Evolutionary conservation across 2,888 invertebrate species (phyloP).

Genomic region (Lochmaea crataegi): DNA sequence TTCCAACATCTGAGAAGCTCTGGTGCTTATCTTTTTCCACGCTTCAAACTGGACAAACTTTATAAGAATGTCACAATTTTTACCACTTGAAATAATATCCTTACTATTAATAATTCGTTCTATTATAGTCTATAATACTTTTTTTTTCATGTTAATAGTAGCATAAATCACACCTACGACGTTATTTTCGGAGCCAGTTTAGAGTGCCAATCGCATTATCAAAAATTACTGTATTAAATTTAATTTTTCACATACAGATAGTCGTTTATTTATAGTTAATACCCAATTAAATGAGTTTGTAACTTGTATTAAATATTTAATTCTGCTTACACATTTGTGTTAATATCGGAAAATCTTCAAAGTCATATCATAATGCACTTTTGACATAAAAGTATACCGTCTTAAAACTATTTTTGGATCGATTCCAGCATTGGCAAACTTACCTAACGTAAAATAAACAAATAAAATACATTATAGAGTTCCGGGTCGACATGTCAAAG

Average conservation of each 20-base stretch:
- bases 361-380: background rate
- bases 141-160: background rate
- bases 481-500: no score
- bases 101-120: background rate
- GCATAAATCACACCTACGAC: slow-evolving; percentile 28
- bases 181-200: slow-evolving; percentile 15
- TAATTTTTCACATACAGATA: background rate
- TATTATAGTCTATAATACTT: background rate
- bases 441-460: background rate
- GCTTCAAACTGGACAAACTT: background rate
- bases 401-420: slow-evolving; percentile 2
- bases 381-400: background rate
- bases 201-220: slow-evolving; percentile 25
- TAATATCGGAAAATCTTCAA: background rate
- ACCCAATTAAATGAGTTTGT: no score
- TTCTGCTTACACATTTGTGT: no score
- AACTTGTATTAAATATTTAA: no score
- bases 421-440: background rate
- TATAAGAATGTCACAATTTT: background rate
- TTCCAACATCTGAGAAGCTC: no score
- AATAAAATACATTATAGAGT: background rate
- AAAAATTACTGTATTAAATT: slow-evolving; percentile 3
- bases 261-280: background rate
- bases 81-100: background rate
- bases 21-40: no score